phyloP scores from a whole-genome alignment of 1,140 invertebrate genomes.

The Bactericera cockerelli region DNA sequence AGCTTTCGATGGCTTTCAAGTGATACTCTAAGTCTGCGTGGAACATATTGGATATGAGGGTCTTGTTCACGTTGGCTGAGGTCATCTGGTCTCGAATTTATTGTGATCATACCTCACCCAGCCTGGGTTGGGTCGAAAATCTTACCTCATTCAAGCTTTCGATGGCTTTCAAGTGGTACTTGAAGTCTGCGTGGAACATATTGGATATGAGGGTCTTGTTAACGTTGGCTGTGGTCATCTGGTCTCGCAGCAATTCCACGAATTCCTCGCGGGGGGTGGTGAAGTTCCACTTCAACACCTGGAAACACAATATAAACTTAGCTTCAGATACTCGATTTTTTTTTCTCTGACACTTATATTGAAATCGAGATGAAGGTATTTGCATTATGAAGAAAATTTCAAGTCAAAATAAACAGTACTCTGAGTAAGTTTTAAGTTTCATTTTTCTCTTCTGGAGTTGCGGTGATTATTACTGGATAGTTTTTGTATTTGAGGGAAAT shows the following conservation, averaged over 20 bases:
- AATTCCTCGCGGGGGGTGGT: constrained; percentile 83
- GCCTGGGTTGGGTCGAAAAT: too few species aligned
- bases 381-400: neutral
- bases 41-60: constrained; percentile 79
- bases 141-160: constrained; percentile 64
- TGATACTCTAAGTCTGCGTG: constrained; percentile 92
- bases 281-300: constrained; percentile 89
- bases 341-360: too few species aligned
- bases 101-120: too few species aligned
- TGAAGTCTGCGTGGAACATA: constrained; percentile 93
- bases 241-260: constrained; percentile 75
- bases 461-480: too few species aligned
- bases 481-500: too few species aligned
- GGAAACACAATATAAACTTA: too few species aligned
- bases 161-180: constrained; percentile 89
- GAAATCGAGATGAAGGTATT: too few species aligned
- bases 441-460: too few species aligned
- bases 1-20: constrained; percentile 82
- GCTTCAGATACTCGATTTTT: too few species aligned
- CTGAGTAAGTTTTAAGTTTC: too few species aligned
- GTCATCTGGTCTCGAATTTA: constrained; percentile 83
- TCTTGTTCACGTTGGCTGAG: constrained; percentile 68
- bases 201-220: constrained; percentile 73
- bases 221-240: constrained; percentile 75
- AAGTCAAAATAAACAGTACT: constrained; percentile 1